Evolutionary conservation across 2,797 vertebrate genomes (phyloP).

Genomic region (Lepus oiostolus): DNA sequence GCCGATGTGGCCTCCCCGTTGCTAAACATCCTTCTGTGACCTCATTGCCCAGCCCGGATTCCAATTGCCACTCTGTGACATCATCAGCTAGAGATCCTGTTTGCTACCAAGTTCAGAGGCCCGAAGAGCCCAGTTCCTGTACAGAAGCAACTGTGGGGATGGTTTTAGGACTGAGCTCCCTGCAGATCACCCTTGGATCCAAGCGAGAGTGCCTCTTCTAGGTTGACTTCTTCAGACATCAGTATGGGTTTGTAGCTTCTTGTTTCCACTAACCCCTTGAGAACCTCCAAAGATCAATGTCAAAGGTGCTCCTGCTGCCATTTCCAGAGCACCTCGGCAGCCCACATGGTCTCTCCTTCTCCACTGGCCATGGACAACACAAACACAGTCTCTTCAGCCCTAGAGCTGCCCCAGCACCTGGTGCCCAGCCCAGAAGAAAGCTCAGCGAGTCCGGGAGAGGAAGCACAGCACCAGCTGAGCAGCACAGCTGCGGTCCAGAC

Average conservation of each 20-base stretch:
- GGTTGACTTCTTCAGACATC: background rate
- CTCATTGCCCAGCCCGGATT: constrained; percentile 55
- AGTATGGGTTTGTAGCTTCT: background rate
- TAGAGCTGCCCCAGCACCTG: constrained; percentile 38
- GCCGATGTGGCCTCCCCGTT: background rate
- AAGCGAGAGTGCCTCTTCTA: background rate
- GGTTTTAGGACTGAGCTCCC: background rate
- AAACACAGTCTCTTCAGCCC: background rate
- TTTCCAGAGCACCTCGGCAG: background rate
- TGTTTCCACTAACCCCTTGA: background rate
- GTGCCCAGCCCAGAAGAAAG: rapidly evolving
- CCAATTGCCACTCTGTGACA: constrained; percentile 65
- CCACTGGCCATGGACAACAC: background rate
- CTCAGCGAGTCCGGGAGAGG: rapidly evolving
- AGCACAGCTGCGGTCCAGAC: constrained; percentile 45
- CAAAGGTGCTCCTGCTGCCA: background rate
- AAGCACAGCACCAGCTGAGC: background rate
- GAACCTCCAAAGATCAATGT: rapidly evolving
- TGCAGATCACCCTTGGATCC: background rate
- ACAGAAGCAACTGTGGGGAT: background rate
- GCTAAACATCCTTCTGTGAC: constrained; percentile 64
- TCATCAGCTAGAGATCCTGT: constrained; percentile 26
- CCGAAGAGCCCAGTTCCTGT: background rate
- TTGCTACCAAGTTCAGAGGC: background rate
- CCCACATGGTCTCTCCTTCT: background rate